A percentile compares a stretch with the other conserved stretches of the same genome.
Conservation (phyloP, 2,888 invertebrate species). For the Caenorhabditis doughertyi region DNA sequence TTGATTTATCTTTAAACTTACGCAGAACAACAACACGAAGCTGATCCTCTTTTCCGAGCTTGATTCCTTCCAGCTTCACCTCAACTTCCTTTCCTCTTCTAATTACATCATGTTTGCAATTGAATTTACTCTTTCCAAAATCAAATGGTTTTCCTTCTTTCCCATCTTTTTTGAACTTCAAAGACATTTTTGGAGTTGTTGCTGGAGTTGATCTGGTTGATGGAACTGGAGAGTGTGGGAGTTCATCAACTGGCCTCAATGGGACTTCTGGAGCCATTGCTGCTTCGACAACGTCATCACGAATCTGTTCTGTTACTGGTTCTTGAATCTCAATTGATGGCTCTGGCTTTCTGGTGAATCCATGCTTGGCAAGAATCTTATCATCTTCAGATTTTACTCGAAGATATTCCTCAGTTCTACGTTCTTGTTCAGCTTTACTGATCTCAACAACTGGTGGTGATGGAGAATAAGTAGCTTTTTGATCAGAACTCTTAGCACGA, state of each 20-base stretch:
- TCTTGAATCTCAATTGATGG: constrained; percentile 70
- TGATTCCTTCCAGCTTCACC: constrained; percentile 80
- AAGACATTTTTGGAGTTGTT: constrained; percentile 77
- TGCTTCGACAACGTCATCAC: constrained; percentile 65
- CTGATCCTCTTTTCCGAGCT: constrained; percentile 80
- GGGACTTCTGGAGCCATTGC: constrained; percentile 59
- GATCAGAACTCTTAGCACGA: constrained; percentile 29
- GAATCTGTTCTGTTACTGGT: constrained; percentile 67
- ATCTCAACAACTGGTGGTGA: constrained; percentile 49
- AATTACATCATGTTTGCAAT: constrained; percentile 81
- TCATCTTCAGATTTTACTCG: constrained; percentile 76
- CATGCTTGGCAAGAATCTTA: constrained; percentile 69
- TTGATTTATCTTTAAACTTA: constrained; percentile 59
- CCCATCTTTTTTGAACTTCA: constrained; percentile 77
- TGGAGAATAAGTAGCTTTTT: constrained; percentile 26
- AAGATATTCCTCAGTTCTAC: constrained; percentile 68
- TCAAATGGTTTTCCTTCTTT: constrained; percentile 73
- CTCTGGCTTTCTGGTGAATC: constrained; percentile 66
- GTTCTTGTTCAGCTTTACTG: constrained; percentile 60
- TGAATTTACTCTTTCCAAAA: constrained; percentile 81
- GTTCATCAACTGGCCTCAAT: constrained; percentile 67
- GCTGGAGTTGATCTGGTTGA: constrained; percentile 77
- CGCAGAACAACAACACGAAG: constrained; percentile 78
- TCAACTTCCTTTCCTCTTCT: constrained; percentile 73
- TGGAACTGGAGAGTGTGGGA: constrained; percentile 74